A percentile compares a stretch with the other conserved stretches of the same genome.
phyloP scores from a whole-genome alignment of 2,888 invertebrate species.

The Epinotia ramella region DNA sequence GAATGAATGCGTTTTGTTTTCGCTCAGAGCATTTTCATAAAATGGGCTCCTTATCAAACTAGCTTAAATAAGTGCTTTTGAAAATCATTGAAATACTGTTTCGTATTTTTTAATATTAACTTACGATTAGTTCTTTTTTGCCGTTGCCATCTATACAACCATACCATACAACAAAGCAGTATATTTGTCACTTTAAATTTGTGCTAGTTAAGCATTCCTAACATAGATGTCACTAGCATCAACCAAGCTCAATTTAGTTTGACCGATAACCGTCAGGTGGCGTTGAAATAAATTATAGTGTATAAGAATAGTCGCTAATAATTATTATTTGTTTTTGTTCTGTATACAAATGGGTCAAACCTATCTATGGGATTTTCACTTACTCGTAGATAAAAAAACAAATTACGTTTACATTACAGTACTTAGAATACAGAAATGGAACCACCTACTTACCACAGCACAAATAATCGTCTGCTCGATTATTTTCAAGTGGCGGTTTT shows the following conservation, averaged over 20 bases:
- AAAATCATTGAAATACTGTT: not conserved
- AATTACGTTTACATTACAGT: too few species aligned
- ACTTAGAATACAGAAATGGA: too few species aligned
- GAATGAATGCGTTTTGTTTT: constrained; percentile 19
- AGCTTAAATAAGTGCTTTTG: not conserved
- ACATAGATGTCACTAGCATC: constrained; percentile 24
- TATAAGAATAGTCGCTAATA: too few species aligned
- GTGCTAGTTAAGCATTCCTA: not conserved
- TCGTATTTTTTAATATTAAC: not conserved
- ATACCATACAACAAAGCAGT: too few species aligned
- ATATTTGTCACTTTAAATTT: not conserved
- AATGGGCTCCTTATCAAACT: not conserved
- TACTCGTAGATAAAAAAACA: too few species aligned
- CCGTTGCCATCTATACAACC: constrained; percentile 20
- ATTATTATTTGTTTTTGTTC: too few species aligned
- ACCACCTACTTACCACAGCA: too few species aligned
- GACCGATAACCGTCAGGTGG: not conserved
- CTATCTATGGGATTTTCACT: too few species aligned
- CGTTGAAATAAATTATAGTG: not conserved
- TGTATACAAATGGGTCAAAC: too few species aligned
- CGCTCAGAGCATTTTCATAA: not conserved
- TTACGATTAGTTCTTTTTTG: not conserved
- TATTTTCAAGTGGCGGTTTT: too few species aligned
- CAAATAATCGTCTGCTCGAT: too few species aligned
- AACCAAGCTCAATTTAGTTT: not conserved